Evolutionary conservation across 2,888 invertebrate species (phyloP), one percentile per base, ranked within the genome.

Genomic region (Bellardia bayeri): DNA sequence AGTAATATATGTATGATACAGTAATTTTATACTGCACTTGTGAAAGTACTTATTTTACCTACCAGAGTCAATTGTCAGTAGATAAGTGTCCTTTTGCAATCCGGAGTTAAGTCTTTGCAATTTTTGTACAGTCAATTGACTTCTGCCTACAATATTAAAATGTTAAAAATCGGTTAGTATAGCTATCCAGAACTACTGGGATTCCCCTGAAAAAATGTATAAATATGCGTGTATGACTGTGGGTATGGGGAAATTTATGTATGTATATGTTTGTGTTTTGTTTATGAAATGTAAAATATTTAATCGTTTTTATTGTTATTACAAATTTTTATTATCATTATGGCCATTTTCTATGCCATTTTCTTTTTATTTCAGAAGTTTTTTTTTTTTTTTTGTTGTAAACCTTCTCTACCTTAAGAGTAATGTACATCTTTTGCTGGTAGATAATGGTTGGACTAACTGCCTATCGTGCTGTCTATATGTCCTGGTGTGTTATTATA

Each of bases 301-400:
- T 82, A 87, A 87, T 82, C 78, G 87, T n/a, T 82, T 87, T 87
- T 87, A 84, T 84, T 84, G 72, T 83, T 83, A 80, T 86, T 83
- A 80, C 71, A 61, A 68, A 79, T 79, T 82, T 85, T 84, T 87
- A 84, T 79, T 78, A 69, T 78, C 69, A 79, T 85, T 85, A 71
- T 79, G 56, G 76, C 45, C 81, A 81, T 76, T 85, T 71, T 66
- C 11, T 58, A 40, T 30, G 14, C 72, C 40, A 75, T 75, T 6
- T 30, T 69, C 13, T 9, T 75, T 69, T 54, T 63, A 49, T 54
- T 54, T 64, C 49, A 8, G 40, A 30, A 49, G 8, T 42, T 23
- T 64, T 71, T 14, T 13, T 42, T 23, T 64, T 71, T 14, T 13
- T 64, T 37, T 51, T 49, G 23, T 51, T 49, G n/a, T 37, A 56